Evolutionary conservation across 1,140 invertebrate genomes (phyloP).

Genomic region (Temnothorax nylanderi): DNA sequence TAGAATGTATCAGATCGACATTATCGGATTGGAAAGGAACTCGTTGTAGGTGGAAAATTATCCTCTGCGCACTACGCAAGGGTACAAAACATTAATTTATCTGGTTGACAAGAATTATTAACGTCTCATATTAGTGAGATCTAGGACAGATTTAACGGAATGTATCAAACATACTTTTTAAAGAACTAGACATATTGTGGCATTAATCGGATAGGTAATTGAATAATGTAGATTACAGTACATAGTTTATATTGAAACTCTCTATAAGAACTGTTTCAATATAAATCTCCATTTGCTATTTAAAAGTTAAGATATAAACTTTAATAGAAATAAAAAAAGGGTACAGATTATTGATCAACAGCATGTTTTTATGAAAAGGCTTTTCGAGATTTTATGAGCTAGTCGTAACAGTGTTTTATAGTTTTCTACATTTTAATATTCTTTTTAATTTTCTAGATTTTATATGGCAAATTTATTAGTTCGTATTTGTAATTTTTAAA

Average conservation of each 20-base stretch:
- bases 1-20: conserved; percentile 62
- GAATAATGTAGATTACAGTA: neutral
- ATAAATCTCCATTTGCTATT: neutral
- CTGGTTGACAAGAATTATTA: conserved; percentile 74
- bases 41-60: conserved; percentile 66
- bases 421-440: neutral
- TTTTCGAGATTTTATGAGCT: neutral
- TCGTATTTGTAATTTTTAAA: neutral
- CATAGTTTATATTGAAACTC: neutral
- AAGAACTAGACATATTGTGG: neutral
- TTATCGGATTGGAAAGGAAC: conserved; percentile 65
- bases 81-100: conserved; percentile 64
- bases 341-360: neutral
- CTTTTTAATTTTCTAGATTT: neutral
- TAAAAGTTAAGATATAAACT: neutral
- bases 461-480: neutral
- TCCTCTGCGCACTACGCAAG: conserved; percentile 52
- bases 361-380: neutral
- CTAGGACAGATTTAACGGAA: conserved; percentile 54
- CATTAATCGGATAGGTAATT: conserved; percentile 33
- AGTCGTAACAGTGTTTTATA: neutral
- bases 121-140: conserved; percentile 67
- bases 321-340: neutral
- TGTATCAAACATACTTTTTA: conserved; percentile 19
- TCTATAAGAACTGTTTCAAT: neutral